These are phyloP conservation scores for Drosophila tripunctata DNA, from an alignment of 2,888 invertebrate genomes.

Conservation along the genomic window DNA sequence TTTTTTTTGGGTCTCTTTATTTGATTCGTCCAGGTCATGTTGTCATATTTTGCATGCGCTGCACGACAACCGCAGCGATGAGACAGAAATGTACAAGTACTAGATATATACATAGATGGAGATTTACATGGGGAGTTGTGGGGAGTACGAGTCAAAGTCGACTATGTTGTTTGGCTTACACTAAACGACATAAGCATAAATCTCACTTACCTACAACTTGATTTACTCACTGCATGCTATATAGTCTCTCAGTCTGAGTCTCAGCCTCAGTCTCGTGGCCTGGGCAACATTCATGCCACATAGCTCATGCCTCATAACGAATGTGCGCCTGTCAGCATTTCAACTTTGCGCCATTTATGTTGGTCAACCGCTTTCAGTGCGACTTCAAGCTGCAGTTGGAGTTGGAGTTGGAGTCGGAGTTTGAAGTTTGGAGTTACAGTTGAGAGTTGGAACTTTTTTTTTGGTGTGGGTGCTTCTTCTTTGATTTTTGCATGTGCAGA, in stretches of 20 bases:
- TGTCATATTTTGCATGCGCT: slow-evolving; percentile 74
- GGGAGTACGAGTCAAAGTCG: slow-evolving; percentile 22
- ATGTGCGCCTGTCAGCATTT: slow-evolving; percentile 82
- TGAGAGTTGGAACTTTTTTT: slow-evolving; percentile 15
- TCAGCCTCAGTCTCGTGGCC: slow-evolving; percentile 1
- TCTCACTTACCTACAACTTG: slow-evolving; percentile 81
- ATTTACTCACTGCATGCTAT: slow-evolving; percentile 71
- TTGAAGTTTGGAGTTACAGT: slow-evolving; percentile 1
- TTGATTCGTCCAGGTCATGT: slow-evolving; percentile 45
- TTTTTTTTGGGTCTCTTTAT: slow-evolving; percentile 22
- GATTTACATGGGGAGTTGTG: not conserved
- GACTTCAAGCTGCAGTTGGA: slow-evolving; percentile 3
- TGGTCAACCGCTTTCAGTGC: slow-evolving; percentile 65
- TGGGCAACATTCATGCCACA: slow-evolving; percentile 3
- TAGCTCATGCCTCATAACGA: slow-evolving; percentile 65
- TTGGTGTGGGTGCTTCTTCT: slow-evolving; percentile 58
- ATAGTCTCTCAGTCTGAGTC: not conserved
- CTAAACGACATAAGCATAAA: slow-evolving; percentile 80
- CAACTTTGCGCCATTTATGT: slow-evolving; percentile 82
- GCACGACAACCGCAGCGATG: slow-evolving; percentile 30
- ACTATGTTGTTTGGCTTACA: slow-evolving; percentile 62
- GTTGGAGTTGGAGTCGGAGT: not conserved
- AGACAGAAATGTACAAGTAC: not conserved
- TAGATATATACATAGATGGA: too few species aligned
- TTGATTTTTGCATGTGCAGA: slow-evolving; percentile 56